Conservation (phyloP, 2,888 invertebrate genomes). For the Ptilodon capucinus region DNA sequence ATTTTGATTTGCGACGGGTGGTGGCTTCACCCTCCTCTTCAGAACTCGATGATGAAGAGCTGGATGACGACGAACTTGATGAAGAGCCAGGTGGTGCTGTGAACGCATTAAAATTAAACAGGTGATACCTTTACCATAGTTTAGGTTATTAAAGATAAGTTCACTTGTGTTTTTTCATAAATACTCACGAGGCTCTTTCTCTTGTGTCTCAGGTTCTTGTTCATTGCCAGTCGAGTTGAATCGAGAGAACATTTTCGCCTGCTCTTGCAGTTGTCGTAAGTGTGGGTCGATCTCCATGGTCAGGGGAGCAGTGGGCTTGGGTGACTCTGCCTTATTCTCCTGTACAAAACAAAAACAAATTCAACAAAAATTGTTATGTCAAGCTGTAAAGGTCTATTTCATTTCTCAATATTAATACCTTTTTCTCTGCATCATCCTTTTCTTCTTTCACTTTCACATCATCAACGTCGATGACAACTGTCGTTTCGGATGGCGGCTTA, state of each 20-base stretch:
- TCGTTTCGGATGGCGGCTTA: constrained; percentile 63
- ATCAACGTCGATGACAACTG: constrained; percentile 72
- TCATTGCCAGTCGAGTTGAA: constrained; percentile 68
- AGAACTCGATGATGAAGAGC: constrained; percentile 77
- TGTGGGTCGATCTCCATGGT: constrained; percentile 80
- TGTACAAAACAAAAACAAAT: constrained; percentile 14
- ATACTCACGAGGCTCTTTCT: constrained; percentile 72
- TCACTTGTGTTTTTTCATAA: background rate
- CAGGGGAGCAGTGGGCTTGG: constrained; percentile 67
- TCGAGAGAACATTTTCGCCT: constrained; percentile 79
- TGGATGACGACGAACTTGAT: constrained; percentile 77
- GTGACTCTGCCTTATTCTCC: constrained; percentile 65
- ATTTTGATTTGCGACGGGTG: constrained; percentile 66
- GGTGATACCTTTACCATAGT: no score
- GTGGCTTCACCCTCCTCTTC: constrained; percentile 73
- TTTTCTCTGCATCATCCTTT: constrained; percentile 61
- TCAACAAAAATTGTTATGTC: background rate
- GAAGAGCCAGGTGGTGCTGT: constrained; percentile 77
- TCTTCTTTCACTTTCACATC: constrained; percentile 73
- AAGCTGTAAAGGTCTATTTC: no score
- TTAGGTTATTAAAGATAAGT: no score
- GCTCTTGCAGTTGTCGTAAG: constrained; percentile 77
- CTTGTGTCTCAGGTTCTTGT: constrained; percentile 47
- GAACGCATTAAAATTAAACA: no score
- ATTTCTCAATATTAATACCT: no score